Conservation (phyloP, 2,888 invertebrate species). For the Hemaris fuciformis region DNA sequence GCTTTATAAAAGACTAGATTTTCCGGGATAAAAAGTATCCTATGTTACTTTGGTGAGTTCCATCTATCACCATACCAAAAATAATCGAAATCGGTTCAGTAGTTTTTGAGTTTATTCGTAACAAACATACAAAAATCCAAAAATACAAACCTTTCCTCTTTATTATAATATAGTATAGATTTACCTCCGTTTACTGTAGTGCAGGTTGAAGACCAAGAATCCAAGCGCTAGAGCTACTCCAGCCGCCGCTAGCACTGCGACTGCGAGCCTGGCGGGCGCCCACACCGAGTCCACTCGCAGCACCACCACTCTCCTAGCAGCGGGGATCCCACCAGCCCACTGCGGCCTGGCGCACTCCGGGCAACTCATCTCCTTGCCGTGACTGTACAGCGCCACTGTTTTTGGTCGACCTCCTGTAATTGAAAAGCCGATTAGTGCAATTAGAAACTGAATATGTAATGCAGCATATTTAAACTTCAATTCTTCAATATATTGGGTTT, state of each 20-base stretch:
- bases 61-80: too few species aligned
- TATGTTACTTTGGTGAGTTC: too few species aligned
- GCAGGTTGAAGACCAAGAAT: slow-evolving; percentile 91
- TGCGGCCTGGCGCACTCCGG: slow-evolving; percentile 85
- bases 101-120: too few species aligned
- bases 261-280: slow-evolving; percentile 87
- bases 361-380: slow-evolving; percentile 82
- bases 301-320: slow-evolving; percentile 88
- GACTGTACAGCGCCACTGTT: slow-evolving; percentile 88
- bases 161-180: too few species aligned
- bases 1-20: too few species aligned
- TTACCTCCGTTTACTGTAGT: slow-evolving; percentile 91
- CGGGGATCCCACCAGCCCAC: slow-evolving; percentile 89
- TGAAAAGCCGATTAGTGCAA: slow-evolving; percentile 16
- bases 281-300: slow-evolving; percentile 89
- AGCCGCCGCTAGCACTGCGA: slow-evolving; percentile 86
- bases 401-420: slow-evolving; percentile 84
- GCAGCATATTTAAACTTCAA: too few species aligned
- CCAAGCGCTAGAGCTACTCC: slow-evolving; percentile 88
- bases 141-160: too few species aligned
- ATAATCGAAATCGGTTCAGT: too few species aligned
- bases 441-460: too few species aligned
- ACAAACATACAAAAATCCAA: too few species aligned
- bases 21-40: too few species aligned
- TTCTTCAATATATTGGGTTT: too few species aligned